Evolutionary conservation across 2,888 invertebrate species (phyloP), one percentile per base, ranked within the genome.

Genomic region (Flexamia atlantica): DNA sequence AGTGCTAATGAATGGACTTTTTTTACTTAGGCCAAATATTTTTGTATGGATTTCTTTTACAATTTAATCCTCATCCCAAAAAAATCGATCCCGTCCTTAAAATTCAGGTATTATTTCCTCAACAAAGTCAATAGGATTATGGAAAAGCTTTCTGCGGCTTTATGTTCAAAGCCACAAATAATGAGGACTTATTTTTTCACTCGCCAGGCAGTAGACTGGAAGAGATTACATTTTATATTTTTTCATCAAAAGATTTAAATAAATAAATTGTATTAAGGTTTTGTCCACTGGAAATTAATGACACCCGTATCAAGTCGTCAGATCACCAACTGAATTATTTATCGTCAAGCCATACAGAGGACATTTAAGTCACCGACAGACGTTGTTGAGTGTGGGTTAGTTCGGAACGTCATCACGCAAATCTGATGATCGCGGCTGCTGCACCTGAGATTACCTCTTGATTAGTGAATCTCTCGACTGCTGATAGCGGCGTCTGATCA

Each of bases 151-250:
- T n/a, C 12, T 5, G 23, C 23, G 57, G 57, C 9, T 20, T 23
- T 17, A 57, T 23, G 57, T 57, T 57, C n/a, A n/a, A 57, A 57
- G 57, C 57, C 57, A 57, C 23, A 57, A 57, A 57, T 57, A 57
- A 57, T 23, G 57, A 57, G 20, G 23, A 57, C 57, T n/a, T 36
- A 36, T 36, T 36, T 57, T 23, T n/a, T 23, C 57, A 20, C 5
- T 23, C 2, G 3, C 57, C 2, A 17, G 46, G 46, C 46, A 17
- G 17, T 46, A 57, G 57, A 23, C 57, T 20, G 20, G 46, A 46
- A 36, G 36, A 36, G 36, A 36, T 36, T 36, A 36, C 36, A 4
- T 36, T 36, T 9, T 9, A 9, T 36, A 36, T 9, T 7, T 36
- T 36, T 36, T 36, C 36, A 9, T 9, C 36, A 4, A 36, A 7